Base-by-base conservation (phyloP, 2,888 invertebrate species). In the Sphaerophoria taeniata region DNA sequence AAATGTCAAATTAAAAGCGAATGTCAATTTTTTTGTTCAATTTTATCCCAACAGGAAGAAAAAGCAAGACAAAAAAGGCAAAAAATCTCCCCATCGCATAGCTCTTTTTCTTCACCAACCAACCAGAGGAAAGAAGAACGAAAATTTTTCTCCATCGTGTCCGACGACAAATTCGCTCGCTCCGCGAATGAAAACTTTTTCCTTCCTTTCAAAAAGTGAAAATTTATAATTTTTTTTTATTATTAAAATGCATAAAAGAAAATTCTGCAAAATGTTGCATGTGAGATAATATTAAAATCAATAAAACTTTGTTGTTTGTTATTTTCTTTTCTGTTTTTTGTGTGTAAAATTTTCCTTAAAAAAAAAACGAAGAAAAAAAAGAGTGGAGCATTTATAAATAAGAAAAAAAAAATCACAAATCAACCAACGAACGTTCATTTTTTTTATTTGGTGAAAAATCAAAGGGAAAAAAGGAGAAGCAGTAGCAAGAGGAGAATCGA, bases 371-470 rank as follows among this genome's bases (percentile, higher is more conserved):
- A 24, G 24, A 24, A 24, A 24, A 24, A 24, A 24, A 24, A 47
- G 74, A 84, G 53, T 53, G 49, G 65, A 65, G 84, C 84, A 84
- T 84, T 84, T 84, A 72, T 70, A 75, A 63, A 49, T 77, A 56
- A 67, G 39, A 67, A 65, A 31, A 65, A 67, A 67, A 65, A 31
- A 65, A 67, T 53, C 51, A 45, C 61, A 79, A 72, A 79, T 74
- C 83, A 84, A 84, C 79, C 75, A 84, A 76, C 84, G 75, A 75
- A 84, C 80, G 47, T 84, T 60, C 67, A 80, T 84, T 67, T 60
- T 9, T 9, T 69, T 84, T 72, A 84, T 24, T 24, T 24, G 24
- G 84, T 84, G 84, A 72, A 76, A 80, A 79, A 80, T 63, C 53
- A 74, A 24, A 61, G 79, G 71, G 51, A 65, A 61, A 77, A 53